Evolutionary conservation across 2,113 vertebrate species (phyloP).

Genomic region (Merops nubicus): DNA sequence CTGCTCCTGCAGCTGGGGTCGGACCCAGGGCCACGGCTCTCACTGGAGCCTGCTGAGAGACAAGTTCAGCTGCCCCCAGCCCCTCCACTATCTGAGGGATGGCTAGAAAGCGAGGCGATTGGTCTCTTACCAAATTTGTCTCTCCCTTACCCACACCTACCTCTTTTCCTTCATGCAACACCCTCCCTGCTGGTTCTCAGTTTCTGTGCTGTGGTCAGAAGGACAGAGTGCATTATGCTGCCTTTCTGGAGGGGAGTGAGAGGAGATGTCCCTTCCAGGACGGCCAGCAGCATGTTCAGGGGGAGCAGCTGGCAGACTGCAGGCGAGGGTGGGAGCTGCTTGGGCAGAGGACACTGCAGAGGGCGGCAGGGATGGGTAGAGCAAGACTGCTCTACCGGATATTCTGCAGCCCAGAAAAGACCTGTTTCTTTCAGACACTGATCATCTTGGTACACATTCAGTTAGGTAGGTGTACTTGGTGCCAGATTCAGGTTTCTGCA

Average conservation of each 20-base stretch:
- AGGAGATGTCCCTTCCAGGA: not conserved
- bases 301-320: not conserved
- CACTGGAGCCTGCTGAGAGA: no score
- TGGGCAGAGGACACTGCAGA: not conserved
- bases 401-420: not conserved
- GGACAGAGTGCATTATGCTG: rapidly evolving
- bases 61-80: no score
- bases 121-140: no score
- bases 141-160: no score
- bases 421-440: not conserved
- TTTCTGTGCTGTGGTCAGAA: not conserved
- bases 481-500: not conserved
- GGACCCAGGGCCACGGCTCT: no score
- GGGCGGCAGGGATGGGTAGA: rapidly evolving
- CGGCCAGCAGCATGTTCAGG: rapidly evolving
- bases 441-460: rapidly evolving
- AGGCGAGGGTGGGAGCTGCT: not conserved
- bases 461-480: not conserved
- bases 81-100: no score
- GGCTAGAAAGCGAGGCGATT: no score
- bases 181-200: not conserved
- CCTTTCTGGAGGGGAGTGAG: not conserved
- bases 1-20: no score
- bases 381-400: not conserved
- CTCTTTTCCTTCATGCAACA: no score